Percentiles rank a stretch among this genome's conserved stretches.
These are phyloP conservation scores for Glyptemys insculpta DNA, from an alignment of 2,797 vertebrate genomes.

Conservation along the genomic window DNA sequence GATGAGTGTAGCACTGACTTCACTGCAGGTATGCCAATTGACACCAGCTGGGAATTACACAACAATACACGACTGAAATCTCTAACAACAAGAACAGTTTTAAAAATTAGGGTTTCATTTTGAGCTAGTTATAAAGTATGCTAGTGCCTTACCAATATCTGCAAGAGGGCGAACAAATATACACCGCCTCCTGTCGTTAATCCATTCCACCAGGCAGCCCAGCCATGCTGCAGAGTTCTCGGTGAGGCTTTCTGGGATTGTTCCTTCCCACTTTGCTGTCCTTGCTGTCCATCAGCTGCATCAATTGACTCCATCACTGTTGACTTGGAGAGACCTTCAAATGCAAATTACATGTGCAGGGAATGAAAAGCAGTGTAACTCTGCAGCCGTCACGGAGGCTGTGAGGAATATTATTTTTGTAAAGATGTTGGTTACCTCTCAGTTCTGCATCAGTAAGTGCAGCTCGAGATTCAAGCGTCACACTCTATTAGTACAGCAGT, in stretches of 20 bases:
- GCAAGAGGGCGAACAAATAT: slow-evolving; percentile 83
- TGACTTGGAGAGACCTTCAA: slow-evolving; percentile 77
- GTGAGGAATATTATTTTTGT: slow-evolving; percentile 43
- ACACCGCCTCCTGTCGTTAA: slow-evolving; percentile 81
- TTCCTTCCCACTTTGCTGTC: slow-evolving; percentile 71
- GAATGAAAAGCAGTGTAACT: slow-evolving; percentile 31
- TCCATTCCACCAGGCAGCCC: slow-evolving; percentile 82
- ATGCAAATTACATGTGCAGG: slow-evolving; percentile 37
- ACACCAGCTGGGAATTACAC: background rate
- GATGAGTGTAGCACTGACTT: background rate
- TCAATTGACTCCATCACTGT: slow-evolving; percentile 80
- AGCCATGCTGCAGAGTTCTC: slow-evolving; percentile 71
- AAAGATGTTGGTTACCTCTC: slow-evolving; percentile 60
- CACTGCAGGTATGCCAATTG: background rate
- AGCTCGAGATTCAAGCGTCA: slow-evolving; percentile 76
- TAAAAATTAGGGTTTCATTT: background rate
- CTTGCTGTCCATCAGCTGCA: slow-evolving; percentile 71
- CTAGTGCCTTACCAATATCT: slow-evolving; percentile 85
- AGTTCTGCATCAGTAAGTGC: slow-evolving; percentile 65
- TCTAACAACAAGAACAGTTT: background rate
- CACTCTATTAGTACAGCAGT: slow-evolving; percentile 78
- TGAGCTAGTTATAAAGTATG: background rate
- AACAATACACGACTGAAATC: background rate
- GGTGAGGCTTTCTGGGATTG: slow-evolving; percentile 72
- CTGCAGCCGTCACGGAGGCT: background rate